Base-by-base conservation (phyloP, 2,888 invertebrate species). In the Unio delphinus region DNA sequence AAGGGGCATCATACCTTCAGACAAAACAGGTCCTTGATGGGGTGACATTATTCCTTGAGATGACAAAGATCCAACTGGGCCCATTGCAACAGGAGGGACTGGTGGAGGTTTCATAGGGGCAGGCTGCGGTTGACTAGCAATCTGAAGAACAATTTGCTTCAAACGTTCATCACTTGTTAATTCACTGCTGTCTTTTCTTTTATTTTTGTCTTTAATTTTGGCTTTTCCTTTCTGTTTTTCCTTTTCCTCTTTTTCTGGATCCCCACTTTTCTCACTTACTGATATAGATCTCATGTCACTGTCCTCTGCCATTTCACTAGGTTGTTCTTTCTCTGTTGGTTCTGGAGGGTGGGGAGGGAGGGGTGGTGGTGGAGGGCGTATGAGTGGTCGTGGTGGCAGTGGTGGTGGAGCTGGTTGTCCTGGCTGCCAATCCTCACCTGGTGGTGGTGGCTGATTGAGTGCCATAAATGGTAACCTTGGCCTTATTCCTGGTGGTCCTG, bases 401-500 rank as follows among this genome's bases (percentile, higher is more conserved):
- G 67, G 70, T 8, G 77, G 77, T 28, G 57, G 73, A 28, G 61
- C 61, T 15, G 63, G 56, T 17, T 60, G 64, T 58, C 60, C 61
- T 23, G 56, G 72, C 28, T 58, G 72, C 69, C 77, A 70, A 34
- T 80, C 80, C 59, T 76, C 75, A 2, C 79, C 80, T 20, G 82
- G 80, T 8, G 81, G 81, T 45, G 78, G 81, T 8, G 81, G 83
- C 34, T 76, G 76, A 11, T 65, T 65, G 7, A 69, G 58, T 8
- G 73, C 57, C 54, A 76, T 62, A 54, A 75, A 77, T 34, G 72
- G 66, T 7, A 73, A 20, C 34, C 72, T 57, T 28, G 73, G 54
- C 23, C 45, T 45, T 15, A 45, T 45, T 45, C 69, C 72, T 34
- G 72, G 66, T 17, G 67, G 73, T 8, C 58, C 58, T 18, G 65